Evolutionary conservation across 2,113 vertebrate species (phyloP).

Genomic region (Opisthocomus hoazin): DNA sequence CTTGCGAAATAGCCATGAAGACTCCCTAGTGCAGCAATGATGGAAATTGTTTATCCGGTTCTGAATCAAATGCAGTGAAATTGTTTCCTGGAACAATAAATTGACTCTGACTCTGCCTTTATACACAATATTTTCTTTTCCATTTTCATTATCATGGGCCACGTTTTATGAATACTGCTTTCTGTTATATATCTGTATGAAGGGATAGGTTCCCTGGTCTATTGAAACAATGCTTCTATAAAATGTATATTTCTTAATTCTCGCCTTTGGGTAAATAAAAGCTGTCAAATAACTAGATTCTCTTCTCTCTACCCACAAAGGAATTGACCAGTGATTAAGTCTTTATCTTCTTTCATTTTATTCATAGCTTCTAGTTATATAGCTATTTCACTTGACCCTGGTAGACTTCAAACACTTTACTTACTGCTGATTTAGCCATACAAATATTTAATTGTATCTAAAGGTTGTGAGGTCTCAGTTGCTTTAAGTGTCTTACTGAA

Average conservation of each 20-base stretch:
- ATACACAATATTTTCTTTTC: background rate
- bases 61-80: conserved; percentile 5
- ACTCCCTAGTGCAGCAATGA: background rate
- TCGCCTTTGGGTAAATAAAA: conserved; percentile 26
- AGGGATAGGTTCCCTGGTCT: background rate
- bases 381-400: conserved; percentile 1
- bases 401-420: conserved; percentile 37
- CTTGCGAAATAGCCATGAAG: background rate
- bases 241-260: conserved; percentile 5
- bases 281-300: background rate
- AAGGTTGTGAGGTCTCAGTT: conserved; percentile 19
- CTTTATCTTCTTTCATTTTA: conserved; percentile 3
- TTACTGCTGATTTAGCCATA: conserved; percentile 35
- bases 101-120: conserved; percentile 5
- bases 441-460: conserved; percentile 28
- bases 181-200: background rate
- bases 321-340: background rate
- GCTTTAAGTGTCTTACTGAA: conserved; percentile 25
- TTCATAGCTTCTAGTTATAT: conserved; percentile 3
- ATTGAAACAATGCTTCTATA: background rate
- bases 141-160: background rate
- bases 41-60: background rate
- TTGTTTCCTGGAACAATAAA: conserved; percentile 1
- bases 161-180: background rate
- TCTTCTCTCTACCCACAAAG: background rate